phyloP scores from a whole-genome alignment of 2,113 vertebrate genomes.

The Ophthalmotilapia sp. region DNA sequence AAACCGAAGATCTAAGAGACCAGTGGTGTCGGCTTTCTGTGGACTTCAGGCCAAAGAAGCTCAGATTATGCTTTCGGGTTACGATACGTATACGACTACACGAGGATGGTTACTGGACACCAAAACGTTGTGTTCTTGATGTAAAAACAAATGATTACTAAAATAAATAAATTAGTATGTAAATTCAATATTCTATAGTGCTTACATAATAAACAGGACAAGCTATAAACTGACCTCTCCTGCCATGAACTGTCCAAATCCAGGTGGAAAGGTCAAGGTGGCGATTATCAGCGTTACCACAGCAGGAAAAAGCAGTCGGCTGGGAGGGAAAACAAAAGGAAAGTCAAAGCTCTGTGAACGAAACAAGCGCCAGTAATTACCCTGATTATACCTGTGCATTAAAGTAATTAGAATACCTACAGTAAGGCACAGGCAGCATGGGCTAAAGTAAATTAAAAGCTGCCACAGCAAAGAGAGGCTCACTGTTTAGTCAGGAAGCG shows the following conservation, averaged over 20 bases:
- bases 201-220: background rate
- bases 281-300: slow-evolving; percentile 87
- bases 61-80: background rate
- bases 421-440: background rate
- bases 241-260: slow-evolving; percentile 96
- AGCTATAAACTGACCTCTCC: slow-evolving; percentile 81
- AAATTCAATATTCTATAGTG: background rate
- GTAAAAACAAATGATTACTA: background rate
- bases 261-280: slow-evolving; percentile 85
- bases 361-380: background rate
- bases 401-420: background rate
- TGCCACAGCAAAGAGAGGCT: slow-evolving; percentile 37
- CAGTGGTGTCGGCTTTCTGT: background rate
- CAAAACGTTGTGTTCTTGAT: background rate
- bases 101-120: background rate
- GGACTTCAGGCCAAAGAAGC: background rate
- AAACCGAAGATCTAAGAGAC: background rate
- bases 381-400: background rate
- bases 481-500: slow-evolving; percentile 87
- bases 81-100: rapidly evolving
- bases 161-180: background rate
- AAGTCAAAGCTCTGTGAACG: background rate
- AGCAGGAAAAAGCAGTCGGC: slow-evolving; percentile 84
- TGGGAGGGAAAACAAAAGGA: slow-evolving; percentile 29
- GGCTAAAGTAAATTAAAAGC: background rate